phyloP scores from a whole-genome alignment of 2,888 invertebrate species.

The Platycheirus rosarum region DNA sequence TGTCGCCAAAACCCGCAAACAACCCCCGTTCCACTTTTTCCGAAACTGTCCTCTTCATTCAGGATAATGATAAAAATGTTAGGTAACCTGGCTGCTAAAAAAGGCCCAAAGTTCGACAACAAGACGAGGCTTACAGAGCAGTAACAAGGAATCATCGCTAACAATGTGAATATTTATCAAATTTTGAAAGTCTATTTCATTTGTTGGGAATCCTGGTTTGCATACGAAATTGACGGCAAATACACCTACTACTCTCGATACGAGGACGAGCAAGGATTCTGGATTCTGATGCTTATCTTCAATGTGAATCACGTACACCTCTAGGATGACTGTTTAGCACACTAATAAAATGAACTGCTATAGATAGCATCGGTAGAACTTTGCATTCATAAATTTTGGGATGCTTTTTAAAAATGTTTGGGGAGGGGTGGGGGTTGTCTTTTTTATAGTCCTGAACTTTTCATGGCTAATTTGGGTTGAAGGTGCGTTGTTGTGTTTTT shows the following conservation, averaged over 20 bases:
- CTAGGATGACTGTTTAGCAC: conserved; percentile 73
- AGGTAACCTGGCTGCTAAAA: conserved; percentile 23
- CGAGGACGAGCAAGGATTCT: neutral
- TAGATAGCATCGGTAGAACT: conserved; percentile 71
- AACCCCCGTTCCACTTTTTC: neutral
- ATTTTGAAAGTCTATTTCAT: conserved; percentile 74
- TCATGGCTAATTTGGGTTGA: conserved; percentile 31
- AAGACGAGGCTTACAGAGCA: conserved; percentile 17
- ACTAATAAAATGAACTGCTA: conserved; percentile 74
- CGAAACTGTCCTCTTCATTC: conserved; percentile 15
- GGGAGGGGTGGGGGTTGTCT: conserved; percentile 13
- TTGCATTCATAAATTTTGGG: conserved; percentile 69
- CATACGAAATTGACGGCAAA: conserved; percentile 72
- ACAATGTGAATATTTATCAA: conserved; percentile 73
- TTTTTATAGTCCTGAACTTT: conserved; percentile 44
- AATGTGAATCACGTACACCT: conserved; percentile 69
- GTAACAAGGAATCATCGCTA: conserved; percentile 70
- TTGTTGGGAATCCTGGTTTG: conserved; percentile 72
- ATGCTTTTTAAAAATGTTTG: conserved; percentile 47
- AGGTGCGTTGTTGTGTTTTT: conserved; percentile 19
- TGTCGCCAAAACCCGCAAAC: neutral
- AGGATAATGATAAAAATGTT: conserved; percentile 41
- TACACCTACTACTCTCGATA: conserved; percentile 36
- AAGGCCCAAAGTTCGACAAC: conserved; percentile 32
- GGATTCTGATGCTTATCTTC: conserved; percentile 49